Evolutionary conservation across 2,797 vertebrate genomes (phyloP), one percentile per base, ranked within the genome.

Genomic region (Rhincodon typus): DNA sequence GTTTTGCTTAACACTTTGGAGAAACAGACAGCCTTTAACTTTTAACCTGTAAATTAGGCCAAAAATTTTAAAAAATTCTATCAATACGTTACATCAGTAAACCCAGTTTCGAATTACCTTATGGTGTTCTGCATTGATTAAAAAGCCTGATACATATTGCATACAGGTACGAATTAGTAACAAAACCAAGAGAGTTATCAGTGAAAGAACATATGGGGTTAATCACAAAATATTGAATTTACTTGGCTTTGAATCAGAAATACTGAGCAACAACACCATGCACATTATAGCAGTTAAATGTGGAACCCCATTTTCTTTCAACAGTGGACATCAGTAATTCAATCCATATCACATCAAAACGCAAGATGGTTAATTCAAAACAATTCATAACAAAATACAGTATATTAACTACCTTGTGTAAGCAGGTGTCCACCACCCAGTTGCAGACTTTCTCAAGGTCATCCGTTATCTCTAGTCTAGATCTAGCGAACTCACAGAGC

Each of bases 361-460:
- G 46, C 30, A 34, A 21, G 3, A 12, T 77, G 25, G 17, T 69
- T 88, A 88, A 87, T n/a, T 88, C 82, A 86, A 93, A 95, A 67
- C 69, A 95, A 84, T 86, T 10, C 70, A 77, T 96, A 38, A 0
- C 72, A 79, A 91, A 91, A 91, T 34, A 74, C 42, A 82, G 46
- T 67, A 27, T 96, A 95, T 97, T 96, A 97, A 97, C 91, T 98
- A 99, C 99, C 99, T 99, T 99, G 98, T 99, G 99, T 97, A 99
- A 98, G 98, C 99, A 99, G 97, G 99, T 99, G 97, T 99, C 99
- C 98, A 99, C 98, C 97, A 99, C 98, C 97, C 98, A 99, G 97
- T 99, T 99, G 98, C 99, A 99, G 97, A 99, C 98, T 98, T 98
- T 98, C 98, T 99, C 99, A 97, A 99, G 98, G 97, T 99, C 99